Base-by-base conservation (phyloP, 2,797 vertebrate genomes). In the Cuniculus paca region DNA sequence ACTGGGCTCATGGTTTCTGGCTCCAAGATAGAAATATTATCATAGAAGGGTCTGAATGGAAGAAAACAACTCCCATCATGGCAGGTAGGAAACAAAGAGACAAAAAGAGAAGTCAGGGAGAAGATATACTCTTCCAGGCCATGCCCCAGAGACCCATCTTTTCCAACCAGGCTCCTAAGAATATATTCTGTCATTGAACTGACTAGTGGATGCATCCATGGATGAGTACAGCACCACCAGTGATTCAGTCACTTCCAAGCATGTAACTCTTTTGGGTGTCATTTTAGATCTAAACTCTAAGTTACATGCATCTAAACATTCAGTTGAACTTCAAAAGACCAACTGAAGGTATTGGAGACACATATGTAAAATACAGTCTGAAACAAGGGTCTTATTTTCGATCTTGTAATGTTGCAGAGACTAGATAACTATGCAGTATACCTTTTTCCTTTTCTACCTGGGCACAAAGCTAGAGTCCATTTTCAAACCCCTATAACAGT, bases 371-470 rank as follows among this genome's bases (percentile, higher is more conserved):
- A 70, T 88, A 42, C 2, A 92, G 24, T 50, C 26, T 56, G 77
- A 82, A 91, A 83, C 2, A 50, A 88, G 77, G 36, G 58, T 93
- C 60, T 54, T 34, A 93, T 78, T 80, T 24, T 74, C 81, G 63
- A 39, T 81, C 65, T 52, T 65, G 26, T 74, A 31, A 74, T 75
- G 39, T 36, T 24, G 54, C 54, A 88, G 42, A 77, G 81, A 72
- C 36, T 84, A 13, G 65, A 68, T 52, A 63, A 70, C 61, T 72
- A 7, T 68, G 16, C 26, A 54, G 82, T 93, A 31, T 1, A 13
- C 14, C 28, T 92, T 2, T 48, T 63, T 90, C 52, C 17, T 89
- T 81, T 92, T 54, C 28, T 78, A 24, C 39, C 24, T 34, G 6
- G 26, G 16, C 31, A 84, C 77, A 83, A 94, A 88, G 45, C 28